A percentile compares a stretch with the other conserved stretches of the same genome.
Conservation (phyloP, 2,888 invertebrate genomes). For the Tinea pellionella region DNA sequence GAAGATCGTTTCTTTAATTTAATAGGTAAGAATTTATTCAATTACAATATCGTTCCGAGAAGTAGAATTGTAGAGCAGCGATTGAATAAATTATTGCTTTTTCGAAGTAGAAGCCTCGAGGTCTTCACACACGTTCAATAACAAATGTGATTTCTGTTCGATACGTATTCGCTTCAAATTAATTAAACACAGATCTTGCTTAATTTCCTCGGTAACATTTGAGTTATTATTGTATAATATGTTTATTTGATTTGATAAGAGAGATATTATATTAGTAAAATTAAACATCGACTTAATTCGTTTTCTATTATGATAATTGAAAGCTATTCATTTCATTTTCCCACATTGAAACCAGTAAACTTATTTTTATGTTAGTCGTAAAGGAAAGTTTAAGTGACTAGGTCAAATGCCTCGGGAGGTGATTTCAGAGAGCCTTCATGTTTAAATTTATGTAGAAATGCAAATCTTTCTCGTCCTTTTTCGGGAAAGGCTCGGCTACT, state of each 20-base stretch:
- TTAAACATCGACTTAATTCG: too few species aligned
- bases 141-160: not conserved
- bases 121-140: not conserved
- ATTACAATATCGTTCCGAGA: constrained; percentile 8
- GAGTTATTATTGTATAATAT: not conserved
- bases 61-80: constrained; percentile 11
- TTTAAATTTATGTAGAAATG: constrained; percentile 22
- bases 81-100: constrained; percentile 9
- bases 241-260: not conserved
- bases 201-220: not conserved
- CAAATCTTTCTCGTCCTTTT: constrained; percentile 19
- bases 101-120: not conserved
- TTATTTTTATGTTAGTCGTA: not conserved
- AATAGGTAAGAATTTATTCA: constrained; percentile 2
- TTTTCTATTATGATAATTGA: too few species aligned
- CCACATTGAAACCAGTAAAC: not conserved
- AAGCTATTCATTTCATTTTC: not conserved
- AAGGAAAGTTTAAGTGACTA: constrained; percentile 14
- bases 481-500: not conserved
- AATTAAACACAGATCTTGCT: not conserved
- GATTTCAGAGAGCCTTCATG: constrained; percentile 16
- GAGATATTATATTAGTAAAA: too few species aligned
- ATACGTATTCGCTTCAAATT: not conserved
- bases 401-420: constrained; percentile 17
- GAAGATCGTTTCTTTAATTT: not conserved